Evolutionary conservation across 2,888 invertebrate species (phyloP).

Genomic region (Drosophila mulleri): DNA sequence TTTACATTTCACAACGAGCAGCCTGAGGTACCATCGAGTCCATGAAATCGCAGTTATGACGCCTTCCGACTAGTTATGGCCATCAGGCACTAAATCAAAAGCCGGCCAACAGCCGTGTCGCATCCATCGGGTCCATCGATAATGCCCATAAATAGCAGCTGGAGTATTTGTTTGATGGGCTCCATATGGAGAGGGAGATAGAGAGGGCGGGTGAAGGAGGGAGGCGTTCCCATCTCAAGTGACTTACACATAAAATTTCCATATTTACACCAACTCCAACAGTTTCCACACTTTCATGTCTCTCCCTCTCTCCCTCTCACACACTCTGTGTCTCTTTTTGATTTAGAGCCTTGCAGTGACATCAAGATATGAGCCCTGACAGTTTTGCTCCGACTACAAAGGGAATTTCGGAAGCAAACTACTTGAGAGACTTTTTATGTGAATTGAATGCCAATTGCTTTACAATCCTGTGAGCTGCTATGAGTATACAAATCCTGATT

Average conservation of each 20-base stretch:
- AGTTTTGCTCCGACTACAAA: background rate
- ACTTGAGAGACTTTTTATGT: background rate
- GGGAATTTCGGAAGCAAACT: slow-evolving; percentile 5
- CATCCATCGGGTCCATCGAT: slow-evolving; percentile 13
- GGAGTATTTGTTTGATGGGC: background rate
- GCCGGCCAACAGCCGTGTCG: slow-evolving; percentile 8
- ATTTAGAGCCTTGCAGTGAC: background rate
- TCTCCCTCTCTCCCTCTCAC: background rate
- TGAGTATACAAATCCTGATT: background rate
- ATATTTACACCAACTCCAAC: slow-evolving; percentile 26
- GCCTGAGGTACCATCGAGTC: background rate
- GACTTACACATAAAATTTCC: slow-evolving; percentile 44
- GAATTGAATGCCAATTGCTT: background rate
- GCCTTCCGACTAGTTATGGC: slow-evolving; percentile 21
- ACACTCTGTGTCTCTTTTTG: too few relatives aligned
- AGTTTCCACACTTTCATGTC: background rate
- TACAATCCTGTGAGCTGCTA: background rate
- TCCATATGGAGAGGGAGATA: background rate
- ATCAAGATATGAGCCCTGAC: background rate
- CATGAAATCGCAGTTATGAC: slow-evolving; percentile 28
- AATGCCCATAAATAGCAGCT: slow-evolving; percentile 1
- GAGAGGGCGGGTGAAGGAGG: background rate
- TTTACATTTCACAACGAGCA: slow-evolving; percentile 1
- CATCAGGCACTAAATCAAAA: slow-evolving; percentile 50
- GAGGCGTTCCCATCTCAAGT: background rate